These are phyloP conservation scores for Rhinoraja longicauda DNA, from an alignment of 2,797 vertebrate genomes.

Conservation along the genomic window DNA sequence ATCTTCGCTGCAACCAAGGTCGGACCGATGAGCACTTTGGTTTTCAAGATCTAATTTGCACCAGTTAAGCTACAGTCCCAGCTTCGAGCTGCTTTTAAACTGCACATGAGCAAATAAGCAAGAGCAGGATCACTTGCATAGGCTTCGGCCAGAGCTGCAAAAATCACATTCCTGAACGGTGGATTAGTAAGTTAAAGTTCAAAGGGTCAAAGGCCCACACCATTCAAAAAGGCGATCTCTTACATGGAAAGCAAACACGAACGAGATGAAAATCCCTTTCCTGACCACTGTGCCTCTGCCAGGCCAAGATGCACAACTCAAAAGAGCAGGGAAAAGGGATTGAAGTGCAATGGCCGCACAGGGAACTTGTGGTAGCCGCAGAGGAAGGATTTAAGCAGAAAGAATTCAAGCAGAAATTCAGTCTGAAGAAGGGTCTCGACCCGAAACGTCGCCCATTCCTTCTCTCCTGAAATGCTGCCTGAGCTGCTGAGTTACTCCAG, in stretches of 20 bases:
- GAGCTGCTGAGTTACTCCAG: no score
- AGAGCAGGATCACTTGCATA: slow-evolving; percentile 7
- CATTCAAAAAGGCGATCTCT: not conserved
- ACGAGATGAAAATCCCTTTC: not conserved
- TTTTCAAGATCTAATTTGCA: not conserved
- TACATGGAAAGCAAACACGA: slow-evolving; percentile 3
- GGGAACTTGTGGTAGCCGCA: not conserved
- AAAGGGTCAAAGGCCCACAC: not conserved
- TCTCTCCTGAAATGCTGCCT: no score
- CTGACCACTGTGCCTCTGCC: not conserved
- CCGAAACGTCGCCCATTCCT: no score
- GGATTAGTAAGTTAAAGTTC: not conserved
- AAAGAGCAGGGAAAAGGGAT: not conserved
- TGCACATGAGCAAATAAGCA: not conserved
- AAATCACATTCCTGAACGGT: not conserved
- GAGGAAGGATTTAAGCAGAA: no score
- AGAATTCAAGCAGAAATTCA: no score
- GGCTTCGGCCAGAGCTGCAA: not conserved
- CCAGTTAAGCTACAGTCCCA: not conserved
- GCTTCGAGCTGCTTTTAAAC: not conserved
- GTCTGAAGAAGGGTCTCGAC: no score
- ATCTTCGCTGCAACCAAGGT: not conserved
- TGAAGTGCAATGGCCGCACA: not conserved
- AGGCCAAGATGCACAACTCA: not conserved
- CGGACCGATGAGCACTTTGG: not conserved